Evolutionary conservation across 2,113 vertebrate species (phyloP).

Genomic region (Phrynocephalus versicolor): DNA sequence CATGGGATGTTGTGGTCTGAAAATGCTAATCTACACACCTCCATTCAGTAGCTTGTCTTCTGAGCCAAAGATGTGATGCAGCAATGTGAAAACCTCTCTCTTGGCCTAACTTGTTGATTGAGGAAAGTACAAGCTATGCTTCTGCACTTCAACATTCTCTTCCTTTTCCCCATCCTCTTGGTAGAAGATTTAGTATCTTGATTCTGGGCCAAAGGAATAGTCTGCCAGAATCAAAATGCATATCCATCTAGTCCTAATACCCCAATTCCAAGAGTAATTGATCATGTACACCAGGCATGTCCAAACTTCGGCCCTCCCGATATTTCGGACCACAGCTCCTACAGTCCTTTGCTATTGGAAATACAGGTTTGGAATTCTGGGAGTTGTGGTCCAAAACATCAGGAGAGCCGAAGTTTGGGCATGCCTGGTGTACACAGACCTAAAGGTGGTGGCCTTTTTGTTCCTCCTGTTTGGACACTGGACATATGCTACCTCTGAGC

Average conservation of each 20-base stretch:
- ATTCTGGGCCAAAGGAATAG: not conserved
- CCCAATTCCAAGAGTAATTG: not conserved
- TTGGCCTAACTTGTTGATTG: no score
- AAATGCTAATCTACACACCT: no score
- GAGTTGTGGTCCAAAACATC: no score
- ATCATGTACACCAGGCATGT: no score
- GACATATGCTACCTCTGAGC: not conserved
- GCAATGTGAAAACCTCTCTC: not conserved
- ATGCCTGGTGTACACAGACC: no score
- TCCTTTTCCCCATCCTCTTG: not conserved
- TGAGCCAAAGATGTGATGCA: not conserved
- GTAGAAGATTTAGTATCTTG: not conserved
- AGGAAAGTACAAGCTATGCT: slow-evolving; percentile 1
- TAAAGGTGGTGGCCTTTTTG: not conserved
- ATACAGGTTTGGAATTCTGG: no score
- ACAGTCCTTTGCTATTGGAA: no score
- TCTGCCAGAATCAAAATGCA: not conserved
- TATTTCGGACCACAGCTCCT: no score
- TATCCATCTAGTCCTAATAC: no score
- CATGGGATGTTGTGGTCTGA: no score
- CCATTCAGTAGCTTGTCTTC: not conserved
- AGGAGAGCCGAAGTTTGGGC: no score
- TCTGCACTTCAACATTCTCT: not conserved
- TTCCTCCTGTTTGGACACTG: not conserved
- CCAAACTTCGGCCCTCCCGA: no score